These are phyloP conservation scores for Pycnomerus fuliginosus DNA, from an alignment of 2,888 invertebrate species.

Conservation along the genomic window DNA sequence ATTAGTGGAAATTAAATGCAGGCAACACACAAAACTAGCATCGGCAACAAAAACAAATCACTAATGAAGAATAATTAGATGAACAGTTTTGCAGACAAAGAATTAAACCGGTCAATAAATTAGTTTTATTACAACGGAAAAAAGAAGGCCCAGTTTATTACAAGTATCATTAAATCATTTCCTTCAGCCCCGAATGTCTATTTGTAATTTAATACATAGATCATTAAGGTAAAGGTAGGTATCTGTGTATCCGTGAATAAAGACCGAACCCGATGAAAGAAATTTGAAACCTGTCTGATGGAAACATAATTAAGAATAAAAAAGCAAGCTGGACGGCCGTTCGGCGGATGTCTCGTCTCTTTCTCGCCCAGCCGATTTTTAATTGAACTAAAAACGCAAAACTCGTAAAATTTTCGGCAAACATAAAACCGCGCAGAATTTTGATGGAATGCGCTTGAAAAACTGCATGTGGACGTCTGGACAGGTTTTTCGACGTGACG, in stretches of 20 bases:
- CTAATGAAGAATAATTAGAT: too few relatives aligned
- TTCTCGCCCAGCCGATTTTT: slow-evolving; percentile 12
- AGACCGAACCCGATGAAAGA: slow-evolving; percentile 33
- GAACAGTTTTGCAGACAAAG: too few relatives aligned
- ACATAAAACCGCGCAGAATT: slow-evolving; percentile 24
- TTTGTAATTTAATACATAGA: slow-evolving; percentile 39
- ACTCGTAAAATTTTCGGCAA: too few relatives aligned
- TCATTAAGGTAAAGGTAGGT: slow-evolving; percentile 37
- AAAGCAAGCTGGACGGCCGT: slow-evolving; percentile 11
- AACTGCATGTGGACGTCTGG: slow-evolving; percentile 35
- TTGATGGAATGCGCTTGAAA: slow-evolving; percentile 29
- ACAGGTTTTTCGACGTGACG: slow-evolving; percentile 35
- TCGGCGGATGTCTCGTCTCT: slow-evolving; percentile 10
- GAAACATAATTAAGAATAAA: slow-evolving; percentile 36
- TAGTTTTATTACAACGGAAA: slow-evolving; percentile 15
- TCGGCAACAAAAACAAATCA: too few relatives aligned
- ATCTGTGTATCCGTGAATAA: slow-evolving; percentile 29
- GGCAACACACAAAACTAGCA: too few relatives aligned
- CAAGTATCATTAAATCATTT: slow-evolving; percentile 40
- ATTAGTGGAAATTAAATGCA: too few relatives aligned
- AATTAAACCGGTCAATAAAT: too few relatives aligned
- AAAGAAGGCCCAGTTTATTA: slow-evolving; percentile 21
- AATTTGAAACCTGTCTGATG: slow-evolving; percentile 40
- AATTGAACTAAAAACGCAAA: too few relatives aligned
- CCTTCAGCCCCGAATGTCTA: slow-evolving; percentile 33